phyloP scores from a whole-genome alignment of 2,888 invertebrate species.

The Tinea trinotella region DNA sequence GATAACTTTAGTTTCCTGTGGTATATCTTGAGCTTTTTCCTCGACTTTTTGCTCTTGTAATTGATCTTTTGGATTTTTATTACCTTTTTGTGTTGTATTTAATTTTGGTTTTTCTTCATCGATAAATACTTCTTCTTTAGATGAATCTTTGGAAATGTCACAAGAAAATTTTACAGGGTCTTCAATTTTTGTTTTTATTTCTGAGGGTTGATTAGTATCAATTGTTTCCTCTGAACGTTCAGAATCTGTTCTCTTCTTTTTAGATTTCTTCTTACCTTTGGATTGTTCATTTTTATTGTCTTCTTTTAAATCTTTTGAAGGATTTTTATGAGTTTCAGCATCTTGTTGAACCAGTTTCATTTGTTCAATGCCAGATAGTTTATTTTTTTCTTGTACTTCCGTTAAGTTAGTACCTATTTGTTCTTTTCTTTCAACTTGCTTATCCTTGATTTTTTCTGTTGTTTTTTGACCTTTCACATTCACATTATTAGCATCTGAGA shows the following conservation, averaged over 20 bases:
- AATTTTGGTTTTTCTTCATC: background rate
- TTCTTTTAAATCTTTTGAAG: background rate
- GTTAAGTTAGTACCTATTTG: no score
- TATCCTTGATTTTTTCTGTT: no score
- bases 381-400: background rate
- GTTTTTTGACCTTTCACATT: no score
- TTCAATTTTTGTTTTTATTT: no score
- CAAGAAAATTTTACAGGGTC: no score
- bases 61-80: background rate
- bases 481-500: no score
- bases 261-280: constrained; percentile 30
- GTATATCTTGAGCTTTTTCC: constrained; percentile 8
- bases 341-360: background rate
- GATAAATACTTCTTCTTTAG: background rate
- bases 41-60: background rate
- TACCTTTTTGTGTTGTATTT: background rate
- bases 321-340: background rate
- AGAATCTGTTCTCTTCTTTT: constrained; percentile 42
- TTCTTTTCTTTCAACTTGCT: no score
- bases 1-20: background rate
- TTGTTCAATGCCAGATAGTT: background rate
- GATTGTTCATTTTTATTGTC: constrained; percentile 43
- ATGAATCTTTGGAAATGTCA: no score
- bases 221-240: constrained; percentile 38
- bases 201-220: background rate